Conservation (phyloP, 2,797 vertebrate species). For the Cynodonichthys magdalenae region DNA sequence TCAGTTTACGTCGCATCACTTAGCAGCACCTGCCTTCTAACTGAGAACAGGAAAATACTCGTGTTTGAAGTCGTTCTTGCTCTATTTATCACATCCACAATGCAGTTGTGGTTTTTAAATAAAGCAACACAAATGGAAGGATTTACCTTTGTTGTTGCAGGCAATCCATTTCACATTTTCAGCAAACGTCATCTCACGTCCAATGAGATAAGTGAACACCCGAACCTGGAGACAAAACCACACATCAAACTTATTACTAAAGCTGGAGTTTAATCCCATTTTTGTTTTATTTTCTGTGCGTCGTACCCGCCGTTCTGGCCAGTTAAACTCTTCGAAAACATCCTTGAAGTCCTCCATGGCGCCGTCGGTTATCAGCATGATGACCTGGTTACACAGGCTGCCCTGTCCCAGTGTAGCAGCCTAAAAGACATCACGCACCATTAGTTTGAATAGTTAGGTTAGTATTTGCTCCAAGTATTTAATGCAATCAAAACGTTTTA, state of each 20-base stretch:
- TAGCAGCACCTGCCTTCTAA: constrained; percentile 7
- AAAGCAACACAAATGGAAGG: too few relatives aligned
- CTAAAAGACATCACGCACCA: constrained; percentile 66
- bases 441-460: background rate
- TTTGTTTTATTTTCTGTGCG: constrained; percentile 1
- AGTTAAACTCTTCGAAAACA: constrained; percentile 93
- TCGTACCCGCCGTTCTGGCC: constrained; percentile 90
- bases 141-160: constrained; percentile 94
- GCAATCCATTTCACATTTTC: constrained; percentile 94
- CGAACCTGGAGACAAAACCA: constrained; percentile 83
- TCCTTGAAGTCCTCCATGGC: constrained; percentile 93
- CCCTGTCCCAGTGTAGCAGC: constrained; percentile 86
- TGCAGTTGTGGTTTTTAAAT: too few relatives aligned
- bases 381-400: constrained; percentile 95
- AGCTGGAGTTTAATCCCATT: background rate
- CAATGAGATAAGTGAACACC: constrained; percentile 96
- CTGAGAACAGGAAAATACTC: background rate
- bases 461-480: background rate
- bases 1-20: constrained; percentile 14
- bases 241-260: background rate
- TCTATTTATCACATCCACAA: too few relatives aligned
- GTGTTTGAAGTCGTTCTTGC: background rate
- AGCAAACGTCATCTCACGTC: constrained; percentile 93
- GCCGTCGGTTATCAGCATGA: constrained; percentile 97
- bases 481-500: background rate